phyloP scores from a whole-genome alignment of 2,113 vertebrate species.

The Anolis sagrei region DNA sequence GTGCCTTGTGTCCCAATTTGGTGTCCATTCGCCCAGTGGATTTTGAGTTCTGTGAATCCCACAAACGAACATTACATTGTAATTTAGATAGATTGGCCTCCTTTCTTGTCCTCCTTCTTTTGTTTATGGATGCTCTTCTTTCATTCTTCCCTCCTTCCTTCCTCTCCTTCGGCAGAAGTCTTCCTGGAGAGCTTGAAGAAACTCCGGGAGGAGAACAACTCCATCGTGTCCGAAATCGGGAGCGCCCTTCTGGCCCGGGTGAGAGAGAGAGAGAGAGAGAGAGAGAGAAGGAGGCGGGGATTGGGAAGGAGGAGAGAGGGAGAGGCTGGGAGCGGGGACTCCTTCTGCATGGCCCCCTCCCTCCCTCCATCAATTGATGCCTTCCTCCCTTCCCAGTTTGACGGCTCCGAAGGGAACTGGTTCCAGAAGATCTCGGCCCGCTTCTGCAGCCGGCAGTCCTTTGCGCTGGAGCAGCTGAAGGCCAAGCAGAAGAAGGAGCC shows the following conservation, averaged over 20 bases:
- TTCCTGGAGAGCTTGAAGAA: slow-evolving; percentile 89
- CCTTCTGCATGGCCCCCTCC: no score
- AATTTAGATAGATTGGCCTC: no score
- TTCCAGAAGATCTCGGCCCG: slow-evolving; percentile 92
- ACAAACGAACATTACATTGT: no score
- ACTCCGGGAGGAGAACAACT: slow-evolving; percentile 81
- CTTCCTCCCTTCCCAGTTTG: slow-evolving; percentile 76
- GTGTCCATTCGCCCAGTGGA: no score
- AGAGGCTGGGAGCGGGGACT: no score
- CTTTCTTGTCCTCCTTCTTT: background rate
- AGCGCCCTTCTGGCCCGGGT: slow-evolving; percentile 85
- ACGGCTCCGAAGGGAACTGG: slow-evolving; percentile 86
- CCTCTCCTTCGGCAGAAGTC: slow-evolving; percentile 71
- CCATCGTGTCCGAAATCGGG: slow-evolving; percentile 83
- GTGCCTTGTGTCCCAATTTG: no score
- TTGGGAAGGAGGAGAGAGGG: rapidly evolving
- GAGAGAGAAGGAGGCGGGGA: no score
- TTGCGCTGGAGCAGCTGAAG: slow-evolving; percentile 89
- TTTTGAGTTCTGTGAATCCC: no score
- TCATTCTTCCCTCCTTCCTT: no score
- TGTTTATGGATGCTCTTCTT: no score
- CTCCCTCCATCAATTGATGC: no score
- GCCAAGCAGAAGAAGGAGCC: slow-evolving; percentile 85
- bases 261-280: slow-evolving; percentile 42
- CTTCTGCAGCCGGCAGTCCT: slow-evolving; percentile 92